Base-by-base conservation (phyloP, 2,888 invertebrate genomes). In the Hedychridium roseum region DNA sequence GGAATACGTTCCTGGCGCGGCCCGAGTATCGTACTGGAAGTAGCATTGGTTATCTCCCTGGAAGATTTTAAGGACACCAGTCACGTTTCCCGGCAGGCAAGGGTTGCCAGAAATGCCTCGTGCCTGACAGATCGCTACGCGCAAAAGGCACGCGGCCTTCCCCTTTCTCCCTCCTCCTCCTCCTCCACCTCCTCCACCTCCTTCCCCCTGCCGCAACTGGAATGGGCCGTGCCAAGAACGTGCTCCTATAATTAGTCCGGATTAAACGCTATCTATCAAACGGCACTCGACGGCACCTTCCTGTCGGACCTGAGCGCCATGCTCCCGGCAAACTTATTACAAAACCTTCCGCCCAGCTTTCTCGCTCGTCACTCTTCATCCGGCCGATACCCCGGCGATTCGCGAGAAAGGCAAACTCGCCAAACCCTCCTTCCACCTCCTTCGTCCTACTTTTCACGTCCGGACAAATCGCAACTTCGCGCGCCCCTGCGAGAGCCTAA, bases 91-190 rank as follows among this genome's bases (percentile, higher is more conserved):
- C 15, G 38, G 35, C 39, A 53, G 52, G 50, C 41, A 35, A 50
- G 48, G 26, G 46, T 20, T 41, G 37, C 41, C 50, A 50, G 40
- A 48, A 50, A 55, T 50, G 47, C 35, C 41, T 31, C 31, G 37
- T 30, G 30, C 34, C 36, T 66, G 67, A 69, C 60, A 53, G 57
- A 69, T 64, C 57, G 64, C 37, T 35, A 50, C 38, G 44, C 41
- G 45, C 45, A 47, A 43, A 43, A 50, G 39, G 41, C 53, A 32
- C 47, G 38, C 48, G n/a, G 43, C 43, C 50, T 60, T 40, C 14
- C 28, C 37, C 43, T 40, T 34, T 28, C 37, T 16, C 35, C 38
- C 45, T 35, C 40, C 28, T 37, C 40, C 37, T 12, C 23, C 43
- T 46, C 50, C 34, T 23, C 35, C 16, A 36, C 14, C 46, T 41